A percentile compares a stretch with the other conserved stretches of the same genome.
phyloP scores from a whole-genome alignment of 2,888 invertebrate genomes.

The Sycophila texana region DNA sequence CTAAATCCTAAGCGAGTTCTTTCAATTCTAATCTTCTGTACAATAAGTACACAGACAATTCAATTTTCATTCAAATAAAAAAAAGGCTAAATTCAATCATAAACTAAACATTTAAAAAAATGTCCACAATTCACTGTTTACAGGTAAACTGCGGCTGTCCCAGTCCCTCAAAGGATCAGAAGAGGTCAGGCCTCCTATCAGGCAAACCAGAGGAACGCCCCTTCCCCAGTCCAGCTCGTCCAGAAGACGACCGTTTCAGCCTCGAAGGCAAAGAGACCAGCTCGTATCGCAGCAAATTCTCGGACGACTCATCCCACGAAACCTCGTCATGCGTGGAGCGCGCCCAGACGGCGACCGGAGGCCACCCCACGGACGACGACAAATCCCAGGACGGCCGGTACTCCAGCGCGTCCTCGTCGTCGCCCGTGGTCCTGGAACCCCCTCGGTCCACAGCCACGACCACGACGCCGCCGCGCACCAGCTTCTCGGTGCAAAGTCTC shows the following conservation, averaged over 20 bases:
- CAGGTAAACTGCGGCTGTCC: conserved; percentile 72
- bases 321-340: conserved; percentile 38
- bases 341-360: no score
- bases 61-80: background rate
- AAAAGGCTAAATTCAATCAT: no score
- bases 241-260: conserved; percentile 67
- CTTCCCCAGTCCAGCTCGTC: conserved; percentile 66
- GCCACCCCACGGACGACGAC: conserved; percentile 61
- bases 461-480: conserved; percentile 57
- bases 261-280: conserved; percentile 62
- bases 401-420: conserved; percentile 62
- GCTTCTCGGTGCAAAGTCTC: conserved; percentile 73
- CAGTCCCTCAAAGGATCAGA: conserved; percentile 68
- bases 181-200: conserved; percentile 62
- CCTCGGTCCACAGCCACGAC: conserved; percentile 56
- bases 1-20: no score
- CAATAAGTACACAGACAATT: background rate
- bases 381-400: conserved; percentile 66
- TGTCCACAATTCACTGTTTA: background rate
- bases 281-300: conserved; percentile 57
- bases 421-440: conserved; percentile 76
- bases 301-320: conserved; percentile 46
- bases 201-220: conserved; percentile 62
- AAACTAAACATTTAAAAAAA: background rate
- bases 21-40: no score